Conservation (phyloP, 2,888 invertebrate genomes). For the Asteroscopus sphinx region DNA sequence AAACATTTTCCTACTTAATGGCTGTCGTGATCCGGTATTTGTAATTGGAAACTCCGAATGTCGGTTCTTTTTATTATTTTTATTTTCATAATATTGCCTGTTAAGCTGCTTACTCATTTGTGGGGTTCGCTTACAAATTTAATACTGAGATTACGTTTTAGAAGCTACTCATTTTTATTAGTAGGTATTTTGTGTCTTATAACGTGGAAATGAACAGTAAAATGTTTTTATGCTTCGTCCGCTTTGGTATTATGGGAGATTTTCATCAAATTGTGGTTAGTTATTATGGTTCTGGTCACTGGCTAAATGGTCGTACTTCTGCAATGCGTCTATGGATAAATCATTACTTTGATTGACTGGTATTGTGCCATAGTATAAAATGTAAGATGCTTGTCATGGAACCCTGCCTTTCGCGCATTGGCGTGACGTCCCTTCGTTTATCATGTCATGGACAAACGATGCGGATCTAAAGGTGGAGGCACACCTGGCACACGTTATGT, state of each 20-base stretch:
- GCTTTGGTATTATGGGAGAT: not conserved
- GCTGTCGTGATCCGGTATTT: constrained; percentile 43
- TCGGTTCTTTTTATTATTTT: constrained; percentile 26
- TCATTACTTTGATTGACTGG: too few relatives aligned
- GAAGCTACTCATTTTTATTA: constrained; percentile 50
- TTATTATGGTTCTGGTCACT: not conserved
- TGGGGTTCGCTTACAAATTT: constrained; percentile 40
- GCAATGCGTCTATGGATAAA: too few relatives aligned
- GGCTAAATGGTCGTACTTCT: not conserved
- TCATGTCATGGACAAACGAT: too few relatives aligned
- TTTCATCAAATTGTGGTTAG: constrained; percentile 5
- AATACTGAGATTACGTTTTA: constrained; percentile 42
- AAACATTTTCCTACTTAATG: constrained; percentile 43
- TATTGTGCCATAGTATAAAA: too few relatives aligned
- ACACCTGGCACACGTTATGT: too few relatives aligned
- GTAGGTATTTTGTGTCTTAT: constrained; percentile 38
- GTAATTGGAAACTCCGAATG: constrained; percentile 51
- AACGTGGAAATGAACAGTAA: constrained; percentile 16
- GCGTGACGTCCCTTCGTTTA: too few relatives aligned
- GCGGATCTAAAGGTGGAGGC: too few relatives aligned
- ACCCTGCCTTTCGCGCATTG: too few relatives aligned
- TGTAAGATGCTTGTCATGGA: too few relatives aligned
- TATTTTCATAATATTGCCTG: constrained; percentile 42
- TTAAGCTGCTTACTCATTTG: constrained; percentile 49
- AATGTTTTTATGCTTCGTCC: constrained; percentile 10